Conservation (phyloP, 2,113 vertebrate species). For the Cisticola juncidis region DNA sequence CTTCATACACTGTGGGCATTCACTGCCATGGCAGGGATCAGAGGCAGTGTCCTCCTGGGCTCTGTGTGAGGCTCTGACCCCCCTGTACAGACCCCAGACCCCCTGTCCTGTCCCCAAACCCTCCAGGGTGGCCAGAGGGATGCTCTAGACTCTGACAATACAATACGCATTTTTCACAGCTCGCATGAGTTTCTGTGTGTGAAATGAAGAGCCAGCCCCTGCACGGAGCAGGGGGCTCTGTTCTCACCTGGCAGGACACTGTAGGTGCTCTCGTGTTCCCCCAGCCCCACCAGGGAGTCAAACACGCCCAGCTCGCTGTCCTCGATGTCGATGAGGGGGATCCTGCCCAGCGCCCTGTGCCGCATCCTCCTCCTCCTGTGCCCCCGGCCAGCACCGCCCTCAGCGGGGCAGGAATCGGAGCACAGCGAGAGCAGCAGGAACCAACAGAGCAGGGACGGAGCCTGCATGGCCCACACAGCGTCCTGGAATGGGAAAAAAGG, state of each 20-base stretch:
- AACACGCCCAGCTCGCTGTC: slow-evolving; percentile 64
- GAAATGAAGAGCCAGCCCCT: neutral
- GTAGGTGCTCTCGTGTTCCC: slow-evolving; percentile 80
- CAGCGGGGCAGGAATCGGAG: slow-evolving; percentile 55
- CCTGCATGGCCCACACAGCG: slow-evolving; percentile 74
- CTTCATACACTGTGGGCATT: too few species aligned
- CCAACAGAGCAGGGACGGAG: slow-evolving; percentile 56
- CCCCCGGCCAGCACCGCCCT: neutral
- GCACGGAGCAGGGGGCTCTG: neutral
- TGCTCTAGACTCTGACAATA: too few species aligned
- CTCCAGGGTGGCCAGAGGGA: too few species aligned
- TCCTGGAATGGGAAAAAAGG: slow-evolving; percentile 40
- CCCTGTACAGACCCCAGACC: too few species aligned
- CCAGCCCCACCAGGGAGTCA: slow-evolving; percentile 74
- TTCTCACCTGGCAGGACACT: slow-evolving; percentile 86
- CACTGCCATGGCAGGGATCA: too few species aligned
- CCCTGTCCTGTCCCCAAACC: too few species aligned
- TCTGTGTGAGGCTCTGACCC: too few species aligned
- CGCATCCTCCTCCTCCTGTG: slow-evolving; percentile 44
- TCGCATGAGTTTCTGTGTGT: neutral
- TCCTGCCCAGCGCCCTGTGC: neutral
- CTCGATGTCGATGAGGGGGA: slow-evolving; percentile 57
- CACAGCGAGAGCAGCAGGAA: slow-evolving; percentile 67
- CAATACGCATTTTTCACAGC: too few species aligned
- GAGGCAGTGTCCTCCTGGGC: too few species aligned